phyloP scores from a whole-genome alignment of 2,797 vertebrate species.

The Amphiprion clarkii region DNA sequence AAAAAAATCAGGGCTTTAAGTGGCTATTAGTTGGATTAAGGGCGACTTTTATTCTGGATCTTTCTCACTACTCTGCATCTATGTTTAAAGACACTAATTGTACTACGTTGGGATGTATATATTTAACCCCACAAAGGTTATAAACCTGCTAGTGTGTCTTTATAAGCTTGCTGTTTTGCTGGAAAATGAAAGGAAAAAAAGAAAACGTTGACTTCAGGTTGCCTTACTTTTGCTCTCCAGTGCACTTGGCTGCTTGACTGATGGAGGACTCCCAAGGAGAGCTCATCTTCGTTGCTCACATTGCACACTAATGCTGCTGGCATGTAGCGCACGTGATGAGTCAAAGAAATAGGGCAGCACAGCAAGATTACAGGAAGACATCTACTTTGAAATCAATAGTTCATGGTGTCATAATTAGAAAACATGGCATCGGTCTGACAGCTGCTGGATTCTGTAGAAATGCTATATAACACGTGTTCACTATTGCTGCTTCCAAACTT shows the following conservation, averaged over 20 bases:
- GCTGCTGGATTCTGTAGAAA: background rate
- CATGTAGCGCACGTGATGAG: background rate
- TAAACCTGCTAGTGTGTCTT: background rate
- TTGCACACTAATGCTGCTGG: background rate
- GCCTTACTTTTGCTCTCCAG: constrained; percentile 20
- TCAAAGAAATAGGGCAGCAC: constrained; percentile 1
- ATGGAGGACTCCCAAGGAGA: constrained; percentile 19
- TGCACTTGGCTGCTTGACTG: constrained; percentile 33
- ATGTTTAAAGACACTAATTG: background rate
- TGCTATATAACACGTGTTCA: constrained; percentile 4
- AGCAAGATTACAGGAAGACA: constrained; percentile 1
- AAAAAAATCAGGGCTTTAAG: background rate
- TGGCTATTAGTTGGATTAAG: background rate
- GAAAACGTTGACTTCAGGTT: constrained; percentile 18
- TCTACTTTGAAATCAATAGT: constrained; percentile 27
- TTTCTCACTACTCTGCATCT: background rate
- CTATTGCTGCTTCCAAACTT: constrained; percentile 16
- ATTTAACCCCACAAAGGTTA: constrained; percentile 2
- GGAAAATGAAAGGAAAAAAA: constrained; percentile 7
- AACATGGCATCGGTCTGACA: background rate
- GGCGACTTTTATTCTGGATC: background rate
- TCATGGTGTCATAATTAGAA: constrained; percentile 47
- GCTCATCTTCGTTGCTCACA: constrained; percentile 15
- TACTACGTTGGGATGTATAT: background rate
- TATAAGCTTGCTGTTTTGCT: constrained; percentile 4